A percentile compares a stretch with the other conserved stretches of the same genome.
These are phyloP conservation scores for Paracyclopina nana DNA, from an alignment of 1,140 invertebrate species.

Conservation along the genomic window DNA sequence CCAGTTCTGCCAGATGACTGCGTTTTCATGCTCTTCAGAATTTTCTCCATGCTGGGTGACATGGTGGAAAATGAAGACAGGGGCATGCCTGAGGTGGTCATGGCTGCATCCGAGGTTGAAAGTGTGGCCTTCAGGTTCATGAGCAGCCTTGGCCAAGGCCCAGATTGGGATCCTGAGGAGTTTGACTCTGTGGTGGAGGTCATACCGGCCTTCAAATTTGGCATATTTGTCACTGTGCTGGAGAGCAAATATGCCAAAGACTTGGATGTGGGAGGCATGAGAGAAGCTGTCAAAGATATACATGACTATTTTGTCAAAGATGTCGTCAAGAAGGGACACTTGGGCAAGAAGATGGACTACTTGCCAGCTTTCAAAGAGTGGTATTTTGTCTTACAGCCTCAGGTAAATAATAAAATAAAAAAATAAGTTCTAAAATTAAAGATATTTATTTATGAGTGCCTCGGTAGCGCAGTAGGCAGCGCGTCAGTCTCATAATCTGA, in stretches of 20 bases:
- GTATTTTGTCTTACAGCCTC: conserved; percentile 54
- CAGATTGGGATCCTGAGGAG: conserved; percentile 40
- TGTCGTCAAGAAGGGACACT: conserved; percentile 55
- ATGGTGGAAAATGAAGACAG: conserved; percentile 27
- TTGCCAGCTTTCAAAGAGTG: conserved; percentile 51
- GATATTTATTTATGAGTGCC: too few species aligned
- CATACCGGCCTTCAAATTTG: conserved; percentile 38
- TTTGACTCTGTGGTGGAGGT: conserved; percentile 40
- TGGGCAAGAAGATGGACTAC: conserved; percentile 48
- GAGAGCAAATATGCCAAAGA: conserved; percentile 41
- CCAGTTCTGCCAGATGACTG: conserved; percentile 39
- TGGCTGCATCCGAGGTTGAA: conserved; percentile 42
- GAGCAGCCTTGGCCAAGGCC: conserved; percentile 35
- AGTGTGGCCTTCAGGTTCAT: conserved; percentile 41
- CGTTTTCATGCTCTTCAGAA: conserved; percentile 49
- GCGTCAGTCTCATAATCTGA: conserved; percentile 93
- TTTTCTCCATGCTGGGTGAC: conserved; percentile 53
- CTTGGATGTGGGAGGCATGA: conserved; percentile 37
- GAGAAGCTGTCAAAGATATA: conserved; percentile 48
- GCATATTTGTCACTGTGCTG: conserved; percentile 46
- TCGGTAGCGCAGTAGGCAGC: conserved; percentile 82
- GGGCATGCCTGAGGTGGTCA: conserved; percentile 32
- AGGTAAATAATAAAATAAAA: too few species aligned
- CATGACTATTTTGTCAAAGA: conserved; percentile 54
- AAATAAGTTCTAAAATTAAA: too few species aligned